These are phyloP conservation scores for Formica selysi DNA, from an alignment of 1,140 invertebrate species.

Conservation along the genomic window DNA sequence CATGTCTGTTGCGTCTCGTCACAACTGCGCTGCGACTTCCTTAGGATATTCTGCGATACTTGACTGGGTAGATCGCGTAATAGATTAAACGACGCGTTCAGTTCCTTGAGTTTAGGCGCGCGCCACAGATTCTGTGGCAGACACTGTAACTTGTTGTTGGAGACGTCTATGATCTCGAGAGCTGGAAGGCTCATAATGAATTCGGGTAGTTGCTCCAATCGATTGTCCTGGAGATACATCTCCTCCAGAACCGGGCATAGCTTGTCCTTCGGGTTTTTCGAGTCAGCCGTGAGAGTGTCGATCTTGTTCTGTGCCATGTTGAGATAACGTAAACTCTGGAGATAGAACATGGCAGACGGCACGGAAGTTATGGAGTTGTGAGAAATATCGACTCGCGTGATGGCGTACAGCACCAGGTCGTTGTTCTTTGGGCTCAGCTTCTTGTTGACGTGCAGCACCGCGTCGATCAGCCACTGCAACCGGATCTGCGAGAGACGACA, in stretches of 20 bases:
- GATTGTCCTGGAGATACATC: constrained; percentile 95
- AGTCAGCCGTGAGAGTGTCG: constrained; percentile 78
- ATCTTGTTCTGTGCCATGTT: constrained; percentile 95
- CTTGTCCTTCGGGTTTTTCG: constrained; percentile 87
- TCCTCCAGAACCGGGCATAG: constrained; percentile 94
- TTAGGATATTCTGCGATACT: constrained; percentile 79
- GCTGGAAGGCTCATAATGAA: constrained; percentile 94
- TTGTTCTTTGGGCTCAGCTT: constrained; percentile 92
- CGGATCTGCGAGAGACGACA: constrained; percentile 90
- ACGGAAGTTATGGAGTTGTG: constrained; percentile 94
- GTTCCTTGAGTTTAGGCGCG: constrained; percentile 94
- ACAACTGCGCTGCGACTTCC: constrained; percentile 71
- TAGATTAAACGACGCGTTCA: constrained; percentile 97
- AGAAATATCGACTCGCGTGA: constrained; percentile 97
- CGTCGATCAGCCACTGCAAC: constrained; percentile 94
- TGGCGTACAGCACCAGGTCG: constrained; percentile 93
- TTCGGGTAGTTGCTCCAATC: constrained; percentile 92
- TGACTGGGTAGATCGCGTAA: constrained; percentile 92
- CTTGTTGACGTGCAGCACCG: constrained; percentile 94
- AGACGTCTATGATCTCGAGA: constrained; percentile 94
- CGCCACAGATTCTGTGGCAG: constrained; percentile 96
- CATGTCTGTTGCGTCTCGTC: constrained; percentile 81
- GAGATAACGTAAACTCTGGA: constrained; percentile 90
- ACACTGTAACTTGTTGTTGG: constrained; percentile 96
- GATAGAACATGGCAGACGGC: constrained; percentile 93